Evolutionary conservation across 1,140 invertebrate genomes (phyloP).

Genomic region (Oryzaephilus surinamensis): DNA sequence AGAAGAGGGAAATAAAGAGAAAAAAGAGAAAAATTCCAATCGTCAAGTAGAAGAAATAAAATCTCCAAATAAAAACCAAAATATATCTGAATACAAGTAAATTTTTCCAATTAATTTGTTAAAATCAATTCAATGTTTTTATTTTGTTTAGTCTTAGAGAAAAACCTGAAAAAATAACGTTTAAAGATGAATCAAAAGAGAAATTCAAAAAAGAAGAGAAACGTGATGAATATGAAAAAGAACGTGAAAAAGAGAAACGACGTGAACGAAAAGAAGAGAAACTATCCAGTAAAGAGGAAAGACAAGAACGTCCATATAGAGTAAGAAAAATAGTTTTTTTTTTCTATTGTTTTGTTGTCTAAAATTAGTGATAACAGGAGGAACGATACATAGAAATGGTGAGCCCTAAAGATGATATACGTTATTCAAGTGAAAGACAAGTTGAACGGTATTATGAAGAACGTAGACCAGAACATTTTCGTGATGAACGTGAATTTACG

Average conservation of each 20-base stretch:
- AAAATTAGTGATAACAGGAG: conserved; percentile 38
- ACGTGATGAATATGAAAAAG: conserved; percentile 35
- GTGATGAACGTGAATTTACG: conserved; percentile 32
- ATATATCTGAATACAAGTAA: conserved; percentile 5
- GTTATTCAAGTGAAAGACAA: conserved; percentile 25
- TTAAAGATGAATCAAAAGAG: conserved; percentile 36
- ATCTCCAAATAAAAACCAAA: conserved; percentile 2
- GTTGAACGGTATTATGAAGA: conserved; percentile 33
- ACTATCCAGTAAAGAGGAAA: conserved; percentile 36
- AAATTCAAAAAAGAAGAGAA: conserved; percentile 43
- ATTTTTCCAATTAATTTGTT: conserved; percentile 5
- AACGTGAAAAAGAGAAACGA: conserved; percentile 34
- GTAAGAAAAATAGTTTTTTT: conserved; percentile 11
- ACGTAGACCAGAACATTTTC: conserved; percentile 35
- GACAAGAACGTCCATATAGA: conserved; percentile 38
- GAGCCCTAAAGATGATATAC: conserved; percentile 32
- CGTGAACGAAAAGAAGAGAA: conserved; percentile 32
- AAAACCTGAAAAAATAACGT: conserved; percentile 14
- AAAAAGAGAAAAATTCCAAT: conserved; percentile 12
- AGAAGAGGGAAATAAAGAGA: conserved; percentile 12
- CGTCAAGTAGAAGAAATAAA: conserved; percentile 9
- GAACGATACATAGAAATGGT: conserved; percentile 37
- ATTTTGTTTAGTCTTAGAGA: conserved; percentile 17
- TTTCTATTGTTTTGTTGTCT: conserved; percentile 4
- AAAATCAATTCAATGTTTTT: conserved; percentile 3